Evolutionary conservation across 2,113 vertebrate species (phyloP).

Genomic region (Chionomys nivalis): DNA sequence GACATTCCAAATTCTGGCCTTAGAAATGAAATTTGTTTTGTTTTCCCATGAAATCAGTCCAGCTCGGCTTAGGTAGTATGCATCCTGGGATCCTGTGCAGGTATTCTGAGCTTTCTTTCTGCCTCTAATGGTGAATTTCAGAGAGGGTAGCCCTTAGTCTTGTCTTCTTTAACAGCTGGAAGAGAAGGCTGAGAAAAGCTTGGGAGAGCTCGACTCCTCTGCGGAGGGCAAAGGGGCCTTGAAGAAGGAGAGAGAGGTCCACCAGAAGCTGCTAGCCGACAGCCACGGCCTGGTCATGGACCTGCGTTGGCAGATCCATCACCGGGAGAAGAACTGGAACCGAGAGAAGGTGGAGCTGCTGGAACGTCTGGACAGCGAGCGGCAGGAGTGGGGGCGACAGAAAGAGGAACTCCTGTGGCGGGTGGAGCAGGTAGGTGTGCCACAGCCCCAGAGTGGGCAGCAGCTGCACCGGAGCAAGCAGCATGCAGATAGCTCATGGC

Average conservation of each 20-base stretch:
- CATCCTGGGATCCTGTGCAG: background rate
- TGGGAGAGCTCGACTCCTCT: slow-evolving; percentile 75
- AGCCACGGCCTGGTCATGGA: slow-evolving; percentile 93
- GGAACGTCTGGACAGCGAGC: slow-evolving; percentile 90
- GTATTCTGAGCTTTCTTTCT: background rate
- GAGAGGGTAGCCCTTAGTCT: slow-evolving; percentile 4
- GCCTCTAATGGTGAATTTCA: background rate
- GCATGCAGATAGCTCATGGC: background rate
- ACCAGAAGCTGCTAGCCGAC: slow-evolving; percentile 92
- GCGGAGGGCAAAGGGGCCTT: slow-evolving; percentile 83
- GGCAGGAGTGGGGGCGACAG: slow-evolving; percentile 92
- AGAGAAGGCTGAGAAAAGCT: slow-evolving; percentile 78
- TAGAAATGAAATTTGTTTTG: background rate
- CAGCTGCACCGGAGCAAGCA: background rate
- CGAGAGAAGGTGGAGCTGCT: slow-evolving; percentile 92
- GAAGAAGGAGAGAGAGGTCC: slow-evolving; percentile 92
- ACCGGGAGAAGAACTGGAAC: slow-evolving; percentile 94
- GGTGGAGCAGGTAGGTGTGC: slow-evolving; percentile 89
- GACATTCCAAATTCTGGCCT: background rate
- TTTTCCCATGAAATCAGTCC: background rate
- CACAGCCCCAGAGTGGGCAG: background rate
- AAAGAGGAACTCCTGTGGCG: slow-evolving; percentile 91
- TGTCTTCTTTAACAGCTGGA: slow-evolving; percentile 84
- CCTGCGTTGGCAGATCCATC: slow-evolving; percentile 95
- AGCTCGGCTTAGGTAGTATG: background rate